Base-by-base conservation (phyloP, 2,797 vertebrate genomes). In the Champsocephalus gunnari region DNA sequence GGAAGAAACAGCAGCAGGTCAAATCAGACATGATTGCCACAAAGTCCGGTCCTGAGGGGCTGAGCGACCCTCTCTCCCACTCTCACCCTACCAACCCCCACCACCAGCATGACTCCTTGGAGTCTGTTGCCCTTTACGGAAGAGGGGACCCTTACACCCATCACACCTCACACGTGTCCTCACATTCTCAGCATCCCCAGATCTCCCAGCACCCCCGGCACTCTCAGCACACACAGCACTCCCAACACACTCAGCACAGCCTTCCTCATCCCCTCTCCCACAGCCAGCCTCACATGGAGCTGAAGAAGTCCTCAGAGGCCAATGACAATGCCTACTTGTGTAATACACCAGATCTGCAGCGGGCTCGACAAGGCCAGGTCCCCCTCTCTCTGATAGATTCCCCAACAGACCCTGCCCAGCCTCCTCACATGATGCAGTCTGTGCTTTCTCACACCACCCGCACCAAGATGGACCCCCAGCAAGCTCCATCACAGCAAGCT, bases 391-490 rank as follows among this genome's bases (percentile, higher is more conserved):
- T 96, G 62, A 85, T 96, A 84, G 96, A 97, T 57, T 95, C 95
- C 0, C 89, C 96, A 0, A 91, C 96, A 11, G 96, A 97, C 12
- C 91, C 85, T 21, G 80, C 83, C 12, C 92, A 94, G 73, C 93
- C 93, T 82, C 60, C 85, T 84, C 96, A 96, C 64, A 92, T 97
- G 85, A 92, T 97, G 44, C 96, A 96, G 47, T 96, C 97, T 0
- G 96, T 96, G 62, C 95, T 97, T 48, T 97, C 96, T 21, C 96
- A 97, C n/a, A 94, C 95, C 1, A 82, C 92, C 17, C 85, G 57
- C 71, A 88, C 85, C 59, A 94, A 95, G 76, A 91, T 95, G 83
- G 94, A 95, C 14, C 60, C 87, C 70, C 91, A 93, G 47, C 92
- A 91, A 76, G 65, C 81, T 28, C 44, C 88, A n/a, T 38, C 79